Conservation (phyloP, 2,113 vertebrate species). For the Anoura caudifer region DNA sequence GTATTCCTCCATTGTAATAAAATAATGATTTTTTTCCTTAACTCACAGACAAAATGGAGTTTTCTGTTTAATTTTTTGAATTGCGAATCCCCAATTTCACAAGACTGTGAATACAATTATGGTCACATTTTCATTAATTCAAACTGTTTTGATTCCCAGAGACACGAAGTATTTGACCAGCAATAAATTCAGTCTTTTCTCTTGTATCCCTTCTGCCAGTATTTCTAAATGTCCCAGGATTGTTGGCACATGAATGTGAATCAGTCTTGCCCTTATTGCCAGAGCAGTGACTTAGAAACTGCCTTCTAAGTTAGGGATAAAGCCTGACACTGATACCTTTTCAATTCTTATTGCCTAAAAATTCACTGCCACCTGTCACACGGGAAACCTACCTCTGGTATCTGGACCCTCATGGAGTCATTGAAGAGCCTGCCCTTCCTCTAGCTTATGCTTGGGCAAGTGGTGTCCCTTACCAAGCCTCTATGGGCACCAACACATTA, state of each 20-base stretch:
- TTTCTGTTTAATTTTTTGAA: not conserved
- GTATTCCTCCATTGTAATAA: constrained; percentile 12
- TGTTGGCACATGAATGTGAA: not conserved
- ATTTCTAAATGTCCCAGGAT: not conserved
- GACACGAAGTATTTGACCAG: not conserved
- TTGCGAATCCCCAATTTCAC: not conserved
- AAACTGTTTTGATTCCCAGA: not conserved
- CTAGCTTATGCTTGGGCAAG: not conserved
- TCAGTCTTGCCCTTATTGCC: not conserved
- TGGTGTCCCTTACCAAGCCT: not conserved
- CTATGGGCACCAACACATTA: not conserved
- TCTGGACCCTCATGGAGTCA: not conserved
- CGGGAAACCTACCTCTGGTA: not conserved
- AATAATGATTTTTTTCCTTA: constrained; percentile 1
- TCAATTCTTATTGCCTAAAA: not conserved
- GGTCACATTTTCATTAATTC: not conserved
- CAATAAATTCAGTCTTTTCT: constrained; percentile 20
- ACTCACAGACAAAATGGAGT: not conserved
- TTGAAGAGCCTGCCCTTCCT: not conserved
- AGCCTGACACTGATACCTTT: not conserved
- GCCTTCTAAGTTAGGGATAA: not conserved
- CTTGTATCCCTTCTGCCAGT: not conserved
- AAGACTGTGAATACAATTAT: not conserved
- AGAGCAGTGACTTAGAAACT: not conserved
- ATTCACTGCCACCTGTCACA: not conserved